phyloP scores from a whole-genome alignment of 2,888 invertebrate genomes.

The Pteria penguin region DNA sequence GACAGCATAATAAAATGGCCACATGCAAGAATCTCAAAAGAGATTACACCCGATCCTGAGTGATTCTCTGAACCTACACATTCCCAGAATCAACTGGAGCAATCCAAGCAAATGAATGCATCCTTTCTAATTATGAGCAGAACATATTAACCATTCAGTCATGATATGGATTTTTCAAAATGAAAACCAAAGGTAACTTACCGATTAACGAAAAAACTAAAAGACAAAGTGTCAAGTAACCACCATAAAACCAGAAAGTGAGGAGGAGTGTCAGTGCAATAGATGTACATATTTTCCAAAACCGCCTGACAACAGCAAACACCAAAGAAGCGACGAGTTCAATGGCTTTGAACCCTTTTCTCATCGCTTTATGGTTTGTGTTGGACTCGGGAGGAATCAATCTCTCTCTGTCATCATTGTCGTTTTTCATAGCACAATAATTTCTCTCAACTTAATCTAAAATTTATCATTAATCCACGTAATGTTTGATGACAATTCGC shows the following conservation, averaged over 20 bases:
- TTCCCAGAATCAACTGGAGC: no score
- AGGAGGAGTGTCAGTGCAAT: constrained; percentile 86
- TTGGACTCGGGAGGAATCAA: constrained; percentile 1
- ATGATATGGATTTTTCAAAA: no score
- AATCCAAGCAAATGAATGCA: no score
- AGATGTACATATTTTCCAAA: constrained; percentile 89
- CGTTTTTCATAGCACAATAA: constrained; percentile 21
- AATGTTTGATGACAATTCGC: neutral
- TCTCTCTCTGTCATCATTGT: constrained; percentile 8
- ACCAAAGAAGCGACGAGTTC: constrained; percentile 53
- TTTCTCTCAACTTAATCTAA: neutral
- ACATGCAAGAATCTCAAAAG: no score
- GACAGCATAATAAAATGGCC: no score
- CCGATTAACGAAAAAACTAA: constrained; percentile 87
- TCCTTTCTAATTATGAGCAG: no score
- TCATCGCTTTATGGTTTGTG: constrained; percentile 8
- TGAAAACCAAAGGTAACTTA: no score
- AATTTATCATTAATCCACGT: neutral
- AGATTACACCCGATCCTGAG: no score
- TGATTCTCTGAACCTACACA: no score
- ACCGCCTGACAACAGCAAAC: constrained; percentile 82
- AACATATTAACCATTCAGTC: neutral
- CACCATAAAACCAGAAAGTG: constrained; percentile 91
- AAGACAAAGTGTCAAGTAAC: constrained; percentile 86
- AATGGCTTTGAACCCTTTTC: constrained; percentile 42